phyloP scores from a whole-genome alignment of 2,797 vertebrate genomes.

The Chloroceryle inda region DNA sequence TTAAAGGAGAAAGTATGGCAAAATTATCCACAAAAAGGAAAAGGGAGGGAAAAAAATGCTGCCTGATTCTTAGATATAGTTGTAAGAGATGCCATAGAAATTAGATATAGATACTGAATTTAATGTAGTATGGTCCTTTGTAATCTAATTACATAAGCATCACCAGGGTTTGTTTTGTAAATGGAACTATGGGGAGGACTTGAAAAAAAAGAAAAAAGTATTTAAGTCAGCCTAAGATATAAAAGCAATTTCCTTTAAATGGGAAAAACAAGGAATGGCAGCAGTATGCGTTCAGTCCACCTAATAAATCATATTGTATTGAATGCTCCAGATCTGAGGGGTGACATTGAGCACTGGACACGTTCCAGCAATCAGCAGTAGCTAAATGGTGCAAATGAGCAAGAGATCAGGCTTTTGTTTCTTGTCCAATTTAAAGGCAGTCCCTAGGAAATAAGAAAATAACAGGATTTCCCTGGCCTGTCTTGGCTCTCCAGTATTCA shows the following conservation, averaged over 20 bases:
- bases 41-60: rapidly evolving
- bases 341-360: conserved; percentile 23
- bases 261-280: neutral
- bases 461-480: conserved; percentile 16
- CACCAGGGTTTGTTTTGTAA: neutral
- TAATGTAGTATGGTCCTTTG: neutral
- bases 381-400: conserved; percentile 22
- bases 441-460: neutral
- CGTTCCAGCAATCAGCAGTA: conserved; percentile 19
- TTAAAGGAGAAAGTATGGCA: neutral
- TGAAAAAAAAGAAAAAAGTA: neutral
- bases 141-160: conserved; percentile 10
- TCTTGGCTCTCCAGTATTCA: neutral
- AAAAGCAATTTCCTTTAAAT: conserved; percentile 39
- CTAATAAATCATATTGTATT: conserved; percentile 16
- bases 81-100: neutral
- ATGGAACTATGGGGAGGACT: neutral
- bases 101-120: neutral
- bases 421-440: neutral
- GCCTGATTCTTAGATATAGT: neutral
- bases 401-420: conserved; percentile 28
- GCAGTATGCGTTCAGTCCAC: neutral
- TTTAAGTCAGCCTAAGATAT: neutral
- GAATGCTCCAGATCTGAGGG: conserved; percentile 3
- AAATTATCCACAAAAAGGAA: neutral